These are phyloP conservation scores for Diuraphis noxia DNA, from an alignment of 1,140 invertebrate genomes.

Conservation along the genomic window DNA sequence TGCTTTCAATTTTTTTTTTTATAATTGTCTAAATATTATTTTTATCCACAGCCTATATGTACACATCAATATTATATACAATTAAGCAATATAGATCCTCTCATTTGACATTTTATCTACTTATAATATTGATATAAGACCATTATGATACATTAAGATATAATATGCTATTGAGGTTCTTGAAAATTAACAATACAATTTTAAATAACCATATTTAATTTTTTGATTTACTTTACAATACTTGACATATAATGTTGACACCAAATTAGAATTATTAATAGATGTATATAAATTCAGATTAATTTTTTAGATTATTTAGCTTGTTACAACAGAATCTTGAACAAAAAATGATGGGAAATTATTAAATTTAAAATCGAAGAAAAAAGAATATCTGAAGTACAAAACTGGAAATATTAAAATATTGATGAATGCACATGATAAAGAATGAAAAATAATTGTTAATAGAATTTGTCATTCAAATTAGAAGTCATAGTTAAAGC, in stretches of 20 bases:
- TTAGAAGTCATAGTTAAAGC: constrained; percentile 18
- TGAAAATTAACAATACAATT: constrained; percentile 39
- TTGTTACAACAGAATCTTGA: not conserved
- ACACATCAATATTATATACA: constrained; percentile 42
- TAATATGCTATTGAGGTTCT: constrained; percentile 20
- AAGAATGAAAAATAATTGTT: not conserved
- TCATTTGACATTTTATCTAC: constrained; percentile 29
- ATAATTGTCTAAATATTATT: constrained; percentile 49
- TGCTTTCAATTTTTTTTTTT: constrained; percentile 29
- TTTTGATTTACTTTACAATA: constrained; percentile 45
- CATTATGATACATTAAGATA: not conserved
- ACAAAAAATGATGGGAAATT: not conserved
- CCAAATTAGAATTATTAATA: constrained; percentile 27
- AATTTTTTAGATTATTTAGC: not conserved
- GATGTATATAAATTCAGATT: not conserved
- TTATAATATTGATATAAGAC: constrained; percentile 47
- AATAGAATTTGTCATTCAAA: not conserved
- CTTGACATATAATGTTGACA: constrained; percentile 16
- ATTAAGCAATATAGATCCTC: constrained; percentile 37
- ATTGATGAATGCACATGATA: not conserved
- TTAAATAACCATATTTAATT: constrained; percentile 26
- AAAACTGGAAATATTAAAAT: constrained; percentile 12
- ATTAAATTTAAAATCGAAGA: not conserved
- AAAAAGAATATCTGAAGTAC: not conserved
- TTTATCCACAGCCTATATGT: constrained; percentile 48